phyloP scores from a whole-genome alignment of 23 tunicate species.

The Halocynthia roretzi region DNA sequence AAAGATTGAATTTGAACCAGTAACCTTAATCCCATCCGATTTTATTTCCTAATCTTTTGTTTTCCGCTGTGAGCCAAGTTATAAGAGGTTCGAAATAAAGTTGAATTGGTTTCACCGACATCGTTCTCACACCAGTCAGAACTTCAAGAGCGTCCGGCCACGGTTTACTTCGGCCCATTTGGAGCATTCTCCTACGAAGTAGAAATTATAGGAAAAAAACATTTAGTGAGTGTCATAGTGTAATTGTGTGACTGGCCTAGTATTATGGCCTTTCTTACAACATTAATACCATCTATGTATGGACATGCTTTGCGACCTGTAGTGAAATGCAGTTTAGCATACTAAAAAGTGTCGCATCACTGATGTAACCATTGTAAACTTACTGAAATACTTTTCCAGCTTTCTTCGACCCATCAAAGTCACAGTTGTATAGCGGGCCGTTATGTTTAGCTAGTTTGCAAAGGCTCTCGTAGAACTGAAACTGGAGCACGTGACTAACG shows the following conservation, averaged over 20 bases:
- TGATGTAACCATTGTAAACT: background rate
- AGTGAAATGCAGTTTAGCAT: too few species aligned
- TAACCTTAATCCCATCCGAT: slow-evolving; percentile 40
- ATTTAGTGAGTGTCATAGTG: too few species aligned
- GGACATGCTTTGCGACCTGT: too few species aligned
- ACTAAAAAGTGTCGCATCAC: too few species aligned
- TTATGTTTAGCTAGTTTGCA: slow-evolving; percentile 41
- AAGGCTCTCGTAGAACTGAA: slow-evolving; percentile 64
- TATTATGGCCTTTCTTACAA: too few species aligned
- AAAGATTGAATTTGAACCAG: too few species aligned
- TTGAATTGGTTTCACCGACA: slow-evolving; percentile 15
- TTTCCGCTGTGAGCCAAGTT: slow-evolving; percentile 38
- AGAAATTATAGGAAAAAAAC: too few species aligned
- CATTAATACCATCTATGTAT: too few species aligned
- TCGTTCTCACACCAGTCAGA: slow-evolving; percentile 22
- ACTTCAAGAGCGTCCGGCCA: slow-evolving; percentile 37
- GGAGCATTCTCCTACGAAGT: slow-evolving; percentile 24
- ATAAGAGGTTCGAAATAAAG: slow-evolving; percentile 34
- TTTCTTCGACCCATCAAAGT: slow-evolving; percentile 51
- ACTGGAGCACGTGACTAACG: slow-evolving; percentile 55
- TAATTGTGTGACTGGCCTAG: too few species aligned
- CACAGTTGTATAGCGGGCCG: slow-evolving; percentile 51
- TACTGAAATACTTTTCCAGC: slow-evolving; percentile 63
- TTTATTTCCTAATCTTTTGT: slow-evolving; percentile 20
- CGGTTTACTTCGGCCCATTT: slow-evolving; percentile 41